These are phyloP conservation scores for Pogona vitticeps DNA, from an alignment of 2,113 vertebrate genomes.

Conservation along the genomic window DNA sequence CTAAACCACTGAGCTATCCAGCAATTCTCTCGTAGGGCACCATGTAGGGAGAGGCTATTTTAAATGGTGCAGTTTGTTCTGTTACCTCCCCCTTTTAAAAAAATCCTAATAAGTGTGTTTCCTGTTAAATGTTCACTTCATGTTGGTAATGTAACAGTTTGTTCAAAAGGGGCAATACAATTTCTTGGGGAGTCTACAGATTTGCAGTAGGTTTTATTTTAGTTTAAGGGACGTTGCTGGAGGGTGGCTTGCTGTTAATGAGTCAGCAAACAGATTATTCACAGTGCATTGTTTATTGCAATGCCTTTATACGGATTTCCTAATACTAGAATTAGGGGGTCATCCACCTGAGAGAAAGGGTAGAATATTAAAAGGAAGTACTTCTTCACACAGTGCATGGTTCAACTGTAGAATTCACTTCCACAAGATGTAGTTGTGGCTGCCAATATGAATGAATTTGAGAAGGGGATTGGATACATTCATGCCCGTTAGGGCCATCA, in stretches of 20 bases:
- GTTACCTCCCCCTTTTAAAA: neutral
- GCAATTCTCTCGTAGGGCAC: neutral
- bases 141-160: neutral
- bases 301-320: too few species aligned
- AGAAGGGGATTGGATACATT: too few species aligned
- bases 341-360: too few species aligned
- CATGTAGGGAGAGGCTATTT: neutral
- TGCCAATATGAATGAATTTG: too few species aligned
- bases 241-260: neutral
- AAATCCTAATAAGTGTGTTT: neutral
- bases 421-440: too few species aligned
- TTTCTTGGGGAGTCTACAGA: neutral
- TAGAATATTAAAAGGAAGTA: too few species aligned
- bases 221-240: neutral
- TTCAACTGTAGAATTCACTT: too few species aligned
- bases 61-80: neutral
- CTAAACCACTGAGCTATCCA: too few species aligned
- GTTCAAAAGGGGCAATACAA: neutral
- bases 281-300: neutral
- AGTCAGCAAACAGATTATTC: neutral
- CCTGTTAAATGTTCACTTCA: neutral
- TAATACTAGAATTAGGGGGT: too few species aligned
- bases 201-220: neutral
- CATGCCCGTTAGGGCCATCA: too few species aligned
- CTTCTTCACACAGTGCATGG: too few species aligned